A percentile compares a stretch with the other conserved stretches of the same genome.
Conservation (phyloP, 2,888 invertebrate genomes). For the Melieria picta region DNA sequence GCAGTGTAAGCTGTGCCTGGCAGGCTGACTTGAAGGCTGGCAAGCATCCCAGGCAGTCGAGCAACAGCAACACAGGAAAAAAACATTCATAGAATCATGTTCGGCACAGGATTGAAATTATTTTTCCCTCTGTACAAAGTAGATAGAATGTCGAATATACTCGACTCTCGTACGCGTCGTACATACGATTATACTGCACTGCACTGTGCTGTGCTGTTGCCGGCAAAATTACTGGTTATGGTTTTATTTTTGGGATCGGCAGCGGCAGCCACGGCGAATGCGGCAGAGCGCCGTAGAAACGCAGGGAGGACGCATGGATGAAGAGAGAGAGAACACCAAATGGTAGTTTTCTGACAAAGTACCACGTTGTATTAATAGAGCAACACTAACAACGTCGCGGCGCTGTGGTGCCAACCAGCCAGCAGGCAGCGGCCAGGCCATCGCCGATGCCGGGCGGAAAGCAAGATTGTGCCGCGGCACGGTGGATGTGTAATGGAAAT, state of each 20-base stretch:
- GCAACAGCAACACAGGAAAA: too few species aligned
- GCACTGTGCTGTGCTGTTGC: neutral
- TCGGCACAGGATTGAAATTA: conserved; percentile 33
- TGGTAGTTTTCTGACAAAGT: conserved; percentile 25
- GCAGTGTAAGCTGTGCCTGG: neutral
- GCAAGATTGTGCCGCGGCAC: conserved; percentile 19
- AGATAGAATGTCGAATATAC: conserved; percentile 15
- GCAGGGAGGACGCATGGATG: neutral
- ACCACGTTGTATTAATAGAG: conserved; percentile 24
- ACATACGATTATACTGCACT: too few species aligned
- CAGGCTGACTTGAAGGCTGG: neutral
- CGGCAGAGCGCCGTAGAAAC: neutral
- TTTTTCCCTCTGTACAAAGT: conserved; percentile 8
- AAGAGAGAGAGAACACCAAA: neutral
- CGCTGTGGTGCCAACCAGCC: neutral
- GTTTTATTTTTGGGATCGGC: conserved; percentile 16
- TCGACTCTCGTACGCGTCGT: neutral
- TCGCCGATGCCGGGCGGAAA: conserved; percentile 2
- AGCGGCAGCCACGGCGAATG: conserved; percentile 5
- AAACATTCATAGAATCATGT: conserved; percentile 18
- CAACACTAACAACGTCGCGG: conserved; percentile 16
- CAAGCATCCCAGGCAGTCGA: neutral
- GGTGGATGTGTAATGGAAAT: conserved; percentile 22
- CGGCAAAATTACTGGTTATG: conserved; percentile 19
- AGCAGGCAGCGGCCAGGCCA: neutral